A percentile compares a stretch with the other conserved stretches of the same genome.
Conservation (phyloP, 92 coral and sea anemone species). For the Epizoanthus ramosus region DNA sequence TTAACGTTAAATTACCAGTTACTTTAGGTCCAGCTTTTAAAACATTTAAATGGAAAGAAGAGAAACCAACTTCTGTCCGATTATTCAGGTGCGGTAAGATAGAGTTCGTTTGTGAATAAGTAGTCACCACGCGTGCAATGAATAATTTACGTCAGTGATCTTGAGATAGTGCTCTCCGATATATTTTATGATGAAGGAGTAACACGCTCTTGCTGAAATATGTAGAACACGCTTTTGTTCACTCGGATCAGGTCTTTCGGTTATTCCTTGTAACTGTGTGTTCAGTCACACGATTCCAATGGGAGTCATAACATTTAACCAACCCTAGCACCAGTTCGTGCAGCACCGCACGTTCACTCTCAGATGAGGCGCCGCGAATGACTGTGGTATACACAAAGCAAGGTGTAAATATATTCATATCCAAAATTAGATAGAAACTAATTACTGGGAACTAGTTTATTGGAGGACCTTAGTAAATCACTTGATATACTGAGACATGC, state of each 20-base stretch:
- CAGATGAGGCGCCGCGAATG: no score
- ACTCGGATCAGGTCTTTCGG: no score
- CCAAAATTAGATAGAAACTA: no score
- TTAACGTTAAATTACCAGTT: neutral
- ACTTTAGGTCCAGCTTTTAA: neutral
- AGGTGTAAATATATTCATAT: no score
- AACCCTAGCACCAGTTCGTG: no score
- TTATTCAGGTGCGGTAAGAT: neutral
- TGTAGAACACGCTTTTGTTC: neutral
- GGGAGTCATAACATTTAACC: no score
- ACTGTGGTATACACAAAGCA: no score
- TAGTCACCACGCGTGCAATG: constrained; percentile 12
- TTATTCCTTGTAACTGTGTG: neutral
- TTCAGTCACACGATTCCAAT: no score
- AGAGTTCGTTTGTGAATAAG: neutral
- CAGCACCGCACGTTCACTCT: no score
- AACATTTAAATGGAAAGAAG: neutral
- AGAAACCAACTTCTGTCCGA: neutral
- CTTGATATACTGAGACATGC: no score
- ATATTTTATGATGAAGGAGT: neutral
- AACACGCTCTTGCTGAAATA: neutral
- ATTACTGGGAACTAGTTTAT: no score
- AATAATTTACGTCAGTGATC: constrained; percentile 1
- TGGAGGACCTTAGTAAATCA: no score
- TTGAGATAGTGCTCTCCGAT: neutral